Percentiles rank a stretch among this genome's conserved stretches.
Evolutionary conservation across 2,888 invertebrate genomes (phyloP).

Genomic region (Pelosia muscerda): DNA sequence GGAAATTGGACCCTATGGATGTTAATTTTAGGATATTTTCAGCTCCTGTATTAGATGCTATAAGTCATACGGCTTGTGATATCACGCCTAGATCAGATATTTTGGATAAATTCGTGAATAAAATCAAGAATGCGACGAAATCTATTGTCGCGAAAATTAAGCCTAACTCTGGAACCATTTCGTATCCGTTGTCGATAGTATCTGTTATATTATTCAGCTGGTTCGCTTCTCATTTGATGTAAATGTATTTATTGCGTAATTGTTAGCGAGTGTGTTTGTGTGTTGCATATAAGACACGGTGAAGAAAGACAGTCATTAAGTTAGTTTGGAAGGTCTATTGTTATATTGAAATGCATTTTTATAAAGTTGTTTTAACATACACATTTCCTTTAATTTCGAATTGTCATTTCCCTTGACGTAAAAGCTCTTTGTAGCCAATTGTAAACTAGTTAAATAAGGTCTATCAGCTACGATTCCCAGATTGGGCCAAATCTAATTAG

Average conservation of each 20-base stretch:
- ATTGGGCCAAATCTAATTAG: too few species aligned
- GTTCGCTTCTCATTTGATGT: slow-evolving; percentile 47
- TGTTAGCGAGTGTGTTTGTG: slow-evolving; percentile 22
- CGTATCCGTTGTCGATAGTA: slow-evolving; percentile 57
- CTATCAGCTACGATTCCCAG: too few species aligned
- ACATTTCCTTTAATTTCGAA: too few species aligned
- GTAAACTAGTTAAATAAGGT: too few species aligned
- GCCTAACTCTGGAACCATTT: slow-evolving; percentile 55
- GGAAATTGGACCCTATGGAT: slow-evolving; percentile 87
- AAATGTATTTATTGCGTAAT: slow-evolving; percentile 36
- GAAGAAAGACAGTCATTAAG: background rate
- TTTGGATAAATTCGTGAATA: slow-evolving; percentile 83
- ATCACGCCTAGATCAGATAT: slow-evolving; percentile 86
- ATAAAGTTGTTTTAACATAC: too few species aligned
- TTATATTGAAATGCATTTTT: background rate
- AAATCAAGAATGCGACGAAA: slow-evolving; percentile 79
- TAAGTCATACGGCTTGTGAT: slow-evolving; percentile 91
- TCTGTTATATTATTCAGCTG: slow-evolving; percentile 58
- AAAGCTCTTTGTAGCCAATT: too few species aligned
- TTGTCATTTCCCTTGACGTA: too few species aligned
- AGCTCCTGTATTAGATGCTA: slow-evolving; percentile 89
- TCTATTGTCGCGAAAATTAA: slow-evolving; percentile 66
- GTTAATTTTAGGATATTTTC: slow-evolving; percentile 91
- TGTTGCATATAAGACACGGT: slow-evolving; percentile 25
- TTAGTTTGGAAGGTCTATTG: background rate